Evolutionary conservation across 35 echinoderm and acorn worm species (phyloP).

Genomic region (Lytechinus variegatus): DNA sequence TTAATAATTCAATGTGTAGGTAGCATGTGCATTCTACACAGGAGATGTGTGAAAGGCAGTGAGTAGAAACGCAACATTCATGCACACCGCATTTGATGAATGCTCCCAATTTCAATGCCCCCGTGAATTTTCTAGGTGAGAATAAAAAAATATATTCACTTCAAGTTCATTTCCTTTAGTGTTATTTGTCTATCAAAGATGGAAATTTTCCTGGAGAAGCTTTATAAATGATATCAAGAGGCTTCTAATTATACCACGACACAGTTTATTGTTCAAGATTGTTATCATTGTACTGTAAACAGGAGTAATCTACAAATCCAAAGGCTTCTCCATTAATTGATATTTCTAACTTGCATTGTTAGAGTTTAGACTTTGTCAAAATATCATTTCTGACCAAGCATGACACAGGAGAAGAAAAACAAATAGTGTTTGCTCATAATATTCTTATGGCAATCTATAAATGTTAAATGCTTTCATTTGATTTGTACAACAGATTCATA

Average conservation of each 20-base stretch:
- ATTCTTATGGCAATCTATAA: neutral
- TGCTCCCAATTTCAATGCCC: neutral
- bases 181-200: neutral
- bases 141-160: neutral
- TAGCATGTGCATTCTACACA: neutral
- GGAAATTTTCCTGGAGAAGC: neutral
- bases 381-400: neutral
- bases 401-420: neutral
- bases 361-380: no score
- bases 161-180: neutral
- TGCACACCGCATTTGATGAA: neutral
- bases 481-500: neutral
- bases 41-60: neutral
- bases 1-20: neutral
- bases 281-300: no score
- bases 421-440: neutral
- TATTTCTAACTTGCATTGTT: no score
- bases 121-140: neutral
- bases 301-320: no score
- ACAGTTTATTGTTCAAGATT: neutral
- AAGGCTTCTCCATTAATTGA: no score
- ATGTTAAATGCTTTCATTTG: neutral
- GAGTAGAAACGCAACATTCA: neutral
- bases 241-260: neutral
- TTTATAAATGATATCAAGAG: neutral